Percentiles rank a stretch among this genome's conserved stretches.
These are phyloP conservation scores for Sebastes trivittatus DNA, from an alignment of 2,797 vertebrate species.

Conservation along the genomic window DNA sequence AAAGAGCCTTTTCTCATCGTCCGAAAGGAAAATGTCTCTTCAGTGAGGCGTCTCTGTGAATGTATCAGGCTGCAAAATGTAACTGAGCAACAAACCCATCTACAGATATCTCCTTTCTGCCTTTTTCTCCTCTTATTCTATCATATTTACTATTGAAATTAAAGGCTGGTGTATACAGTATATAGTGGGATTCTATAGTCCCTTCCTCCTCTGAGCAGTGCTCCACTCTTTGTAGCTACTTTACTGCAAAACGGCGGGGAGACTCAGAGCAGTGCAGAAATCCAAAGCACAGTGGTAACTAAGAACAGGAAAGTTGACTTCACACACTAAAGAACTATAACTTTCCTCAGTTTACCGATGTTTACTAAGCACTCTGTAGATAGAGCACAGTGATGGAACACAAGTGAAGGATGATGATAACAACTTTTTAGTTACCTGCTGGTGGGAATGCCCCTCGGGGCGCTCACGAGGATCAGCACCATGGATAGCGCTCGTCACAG, in stretches of 20 bases:
- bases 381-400: neutral
- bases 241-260: neutral
- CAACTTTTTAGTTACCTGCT: neutral
- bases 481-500: constrained; percentile 33
- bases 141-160: neutral
- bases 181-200: neutral
- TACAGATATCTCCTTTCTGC: neutral
- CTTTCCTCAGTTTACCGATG: neutral
- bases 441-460: neutral
- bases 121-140: neutral
- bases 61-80: neutral
- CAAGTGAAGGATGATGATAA: neutral
- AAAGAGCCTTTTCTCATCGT: neutral
- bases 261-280: neutral
- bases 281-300: neutral
- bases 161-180: neutral
- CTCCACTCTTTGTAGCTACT: neutral
- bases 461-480: constrained; percentile 30
- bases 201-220: neutral
- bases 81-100: neutral
- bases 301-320: neutral
- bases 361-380: neutral
- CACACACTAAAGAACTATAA: neutral
- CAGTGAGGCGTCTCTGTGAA: neutral
- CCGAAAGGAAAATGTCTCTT: neutral